These are phyloP conservation scores for Tinamus major DNA, from an alignment of 2,797 vertebrate species.

Conservation along the genomic window DNA sequence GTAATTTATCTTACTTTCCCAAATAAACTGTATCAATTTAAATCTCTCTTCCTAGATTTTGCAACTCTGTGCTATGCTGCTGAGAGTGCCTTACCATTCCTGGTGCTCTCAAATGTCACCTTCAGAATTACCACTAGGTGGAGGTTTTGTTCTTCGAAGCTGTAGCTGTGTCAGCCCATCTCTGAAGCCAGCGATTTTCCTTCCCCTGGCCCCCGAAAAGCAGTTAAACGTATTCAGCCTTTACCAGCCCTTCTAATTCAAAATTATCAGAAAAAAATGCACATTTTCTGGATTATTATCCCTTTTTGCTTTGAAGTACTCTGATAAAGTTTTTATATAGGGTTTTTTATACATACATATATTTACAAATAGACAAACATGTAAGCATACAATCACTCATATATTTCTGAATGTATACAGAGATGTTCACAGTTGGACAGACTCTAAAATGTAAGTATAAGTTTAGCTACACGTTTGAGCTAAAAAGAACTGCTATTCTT, in stretches of 20 bases:
- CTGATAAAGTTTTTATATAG: neutral
- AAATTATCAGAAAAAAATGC: neutral
- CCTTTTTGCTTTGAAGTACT: neutral
- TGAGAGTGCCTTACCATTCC: neutral
- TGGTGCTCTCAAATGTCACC: neutral
- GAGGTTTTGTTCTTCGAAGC: neutral
- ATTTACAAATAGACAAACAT: neutral
- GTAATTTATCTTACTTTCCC: neutral
- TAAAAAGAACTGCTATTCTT: neutral
- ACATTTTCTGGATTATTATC: neutral
- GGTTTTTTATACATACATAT: neutral
- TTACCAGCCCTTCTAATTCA: neutral
- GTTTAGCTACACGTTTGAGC: neutral
- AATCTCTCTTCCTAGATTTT: neutral
- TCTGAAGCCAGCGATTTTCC: slow-evolving; percentile 16
- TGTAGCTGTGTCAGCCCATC: neutral
- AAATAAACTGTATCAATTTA: neutral
- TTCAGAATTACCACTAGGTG: neutral
- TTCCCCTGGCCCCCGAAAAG: slow-evolving; percentile 5
- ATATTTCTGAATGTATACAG: neutral
- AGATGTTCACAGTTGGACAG: neutral
- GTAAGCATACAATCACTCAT: neutral
- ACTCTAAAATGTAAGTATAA: neutral
- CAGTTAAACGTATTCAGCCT: neutral
- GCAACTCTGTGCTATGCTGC: neutral